Conservation (phyloP, 2,888 invertebrate species). For the Ryuthela nishihirai region DNA sequence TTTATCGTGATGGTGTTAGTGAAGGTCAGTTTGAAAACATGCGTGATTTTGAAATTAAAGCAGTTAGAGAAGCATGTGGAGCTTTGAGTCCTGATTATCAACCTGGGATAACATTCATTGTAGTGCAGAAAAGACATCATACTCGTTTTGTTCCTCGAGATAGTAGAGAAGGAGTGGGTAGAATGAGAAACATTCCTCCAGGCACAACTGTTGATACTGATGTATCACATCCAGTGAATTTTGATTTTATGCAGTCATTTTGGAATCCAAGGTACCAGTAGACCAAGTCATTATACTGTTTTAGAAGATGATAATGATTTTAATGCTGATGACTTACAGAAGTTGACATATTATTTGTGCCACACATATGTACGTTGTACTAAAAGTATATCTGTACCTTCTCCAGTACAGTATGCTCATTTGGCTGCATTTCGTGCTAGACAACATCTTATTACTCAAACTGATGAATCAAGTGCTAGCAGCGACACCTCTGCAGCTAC, state of each 20-base stretch:
- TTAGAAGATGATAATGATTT: conserved; percentile 43
- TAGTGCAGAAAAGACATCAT: conserved; percentile 96
- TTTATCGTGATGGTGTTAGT: conserved; percentile 76
- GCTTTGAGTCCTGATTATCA: conserved; percentile 55
- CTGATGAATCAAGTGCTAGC: conserved; percentile 5
- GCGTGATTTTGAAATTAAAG: conserved; percentile 55
- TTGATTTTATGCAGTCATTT: conserved; percentile 77
- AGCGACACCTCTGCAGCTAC: background rate
- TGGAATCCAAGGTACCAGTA: conserved; percentile 53
- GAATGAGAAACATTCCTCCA: conserved; percentile 67
- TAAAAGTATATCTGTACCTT: conserved; percentile 46
- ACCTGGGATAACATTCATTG: conserved; percentile 81
- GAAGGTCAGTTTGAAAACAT: conserved; percentile 73
- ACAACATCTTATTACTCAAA: conserved; percentile 8
- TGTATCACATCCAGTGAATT: conserved; percentile 79
- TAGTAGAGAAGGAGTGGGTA: conserved; percentile 43
- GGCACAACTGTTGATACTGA: conserved; percentile 81
- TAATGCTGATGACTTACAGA: conserved; percentile 40
- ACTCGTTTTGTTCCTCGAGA: conserved; percentile 59
- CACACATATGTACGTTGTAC: conserved; percentile 45
- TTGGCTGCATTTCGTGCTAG: conserved; percentile 41
- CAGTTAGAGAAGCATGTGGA: conserved; percentile 63
- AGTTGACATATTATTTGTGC: conserved; percentile 43
- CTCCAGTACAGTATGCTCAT: conserved; percentile 46
- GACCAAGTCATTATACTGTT: conserved; percentile 38